Evolutionary conservation across 2,113 vertebrate species (phyloP), one percentile per base, ranked within the genome.

Genomic region (Choloepus hoffmanni): DNA sequence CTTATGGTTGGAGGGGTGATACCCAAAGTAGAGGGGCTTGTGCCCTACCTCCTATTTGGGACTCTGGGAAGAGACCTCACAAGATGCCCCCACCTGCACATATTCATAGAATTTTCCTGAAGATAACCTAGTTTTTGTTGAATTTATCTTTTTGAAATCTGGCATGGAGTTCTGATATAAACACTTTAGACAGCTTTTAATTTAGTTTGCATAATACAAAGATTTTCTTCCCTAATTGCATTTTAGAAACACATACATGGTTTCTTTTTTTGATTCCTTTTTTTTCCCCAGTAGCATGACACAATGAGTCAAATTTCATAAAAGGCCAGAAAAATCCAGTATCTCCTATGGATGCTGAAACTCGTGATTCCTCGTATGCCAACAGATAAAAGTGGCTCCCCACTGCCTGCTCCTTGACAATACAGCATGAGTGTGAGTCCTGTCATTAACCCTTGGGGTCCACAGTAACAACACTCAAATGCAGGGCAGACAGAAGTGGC

Each of bases 171-270:
- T 94, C 76, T 84, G 33, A 78, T 89, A 6, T 84, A 94, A 95
- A 24, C 77, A 30, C 63, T 86, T 94, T 58, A 89, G 55, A 30
- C 7, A 72, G 12, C 6, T 97, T 96, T 95, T 72, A 89, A 87
- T 90, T 95, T 87, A 93, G 36, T 76, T 93, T 95, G 93, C 62
- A 62, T 91, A 83, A 6, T 85, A 81, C 2, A 23, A 76, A 85
- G 55, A 72, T 86, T 94, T 24, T 88, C 9, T 43, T 83, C 5
- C 87, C 58, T 18, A 93, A 43, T 2, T 89, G 33, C 70, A 85
- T 74, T 96, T 93, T 85, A 14, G 81, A 96, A 87, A 85, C 60
- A 90, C 36, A 55, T 24, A 86, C 13, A 33, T 62, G 15, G 7
- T 48, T 92, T 94, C 19, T 72, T 94, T 76, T 83, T 36, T 16